These are phyloP conservation scores for Notoglanidium macrostoma DNA, from an alignment of 2,797 vertebrate genomes.

Conservation along the genomic window DNA sequence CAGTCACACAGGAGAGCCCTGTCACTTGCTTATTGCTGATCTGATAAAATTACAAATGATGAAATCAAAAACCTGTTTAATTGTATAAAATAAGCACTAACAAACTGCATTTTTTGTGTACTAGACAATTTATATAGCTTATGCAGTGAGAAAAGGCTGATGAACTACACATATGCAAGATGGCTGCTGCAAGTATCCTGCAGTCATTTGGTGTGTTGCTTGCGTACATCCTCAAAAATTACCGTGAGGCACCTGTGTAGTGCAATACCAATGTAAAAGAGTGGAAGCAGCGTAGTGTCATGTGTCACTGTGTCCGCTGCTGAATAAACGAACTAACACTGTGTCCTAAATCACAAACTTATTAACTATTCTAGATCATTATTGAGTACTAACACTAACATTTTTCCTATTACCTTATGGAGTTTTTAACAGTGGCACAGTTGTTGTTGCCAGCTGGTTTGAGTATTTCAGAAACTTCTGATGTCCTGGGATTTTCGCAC, in stretches of 20 bases:
- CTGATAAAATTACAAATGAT: conserved; percentile 5
- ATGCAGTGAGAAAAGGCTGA: background rate
- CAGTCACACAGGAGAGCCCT: conserved; percentile 32
- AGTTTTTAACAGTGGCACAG: no score
- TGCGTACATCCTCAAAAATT: background rate
- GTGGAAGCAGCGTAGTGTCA: no score
- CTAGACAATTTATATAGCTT: background rate
- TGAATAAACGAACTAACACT: background rate
- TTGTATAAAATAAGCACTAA: conserved; percentile 57
- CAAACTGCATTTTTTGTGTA: background rate
- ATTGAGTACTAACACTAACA: background rate
- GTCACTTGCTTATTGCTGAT: conserved; percentile 17
- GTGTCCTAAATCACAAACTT: background rate
- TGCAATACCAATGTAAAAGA: background rate
- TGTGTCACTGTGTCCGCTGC: background rate
- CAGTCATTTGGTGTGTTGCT: background rate
- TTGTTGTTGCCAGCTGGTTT: no score
- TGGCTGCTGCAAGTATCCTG: background rate
- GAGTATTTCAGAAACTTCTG: no score
- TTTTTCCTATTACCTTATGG: background rate
- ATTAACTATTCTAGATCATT: background rate
- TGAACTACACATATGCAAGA: background rate
- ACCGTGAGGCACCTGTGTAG: background rate
- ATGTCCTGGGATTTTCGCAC: no score
- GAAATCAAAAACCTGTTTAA: background rate